Percentiles rank a stretch among this genome's conserved stretches.
These are phyloP conservation scores for Holacanthus passer DNA, from an alignment of 2,113 vertebrate genomes.

Conservation along the genomic window DNA sequence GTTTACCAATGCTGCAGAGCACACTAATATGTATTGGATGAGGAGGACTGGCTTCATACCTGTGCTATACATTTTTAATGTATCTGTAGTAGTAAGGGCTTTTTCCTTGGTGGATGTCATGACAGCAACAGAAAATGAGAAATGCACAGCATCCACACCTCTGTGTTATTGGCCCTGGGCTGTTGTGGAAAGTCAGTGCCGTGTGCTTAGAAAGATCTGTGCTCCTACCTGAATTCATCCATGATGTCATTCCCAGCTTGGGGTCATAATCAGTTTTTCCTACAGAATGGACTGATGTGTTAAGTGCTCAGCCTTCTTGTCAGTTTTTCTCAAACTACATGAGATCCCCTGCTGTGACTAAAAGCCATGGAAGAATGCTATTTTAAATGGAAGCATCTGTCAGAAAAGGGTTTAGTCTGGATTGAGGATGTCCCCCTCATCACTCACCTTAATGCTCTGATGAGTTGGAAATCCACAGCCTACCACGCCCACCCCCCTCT, in stretches of 20 bases:
- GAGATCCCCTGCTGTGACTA: constrained; percentile 3
- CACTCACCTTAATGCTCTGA: constrained; percentile 38
- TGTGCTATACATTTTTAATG: background rate
- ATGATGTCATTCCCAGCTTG: constrained; percentile 46
- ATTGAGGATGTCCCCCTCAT: constrained; percentile 39
- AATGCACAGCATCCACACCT: background rate
- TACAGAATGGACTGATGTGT: constrained; percentile 8
- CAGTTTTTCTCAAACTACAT: background rate
- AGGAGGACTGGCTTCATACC: background rate
- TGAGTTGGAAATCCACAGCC: constrained; percentile 17
- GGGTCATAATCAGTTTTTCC: constrained; percentile 30
- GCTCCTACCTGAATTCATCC: constrained; percentile 12
- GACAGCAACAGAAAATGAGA: background rate
- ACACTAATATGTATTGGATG: background rate
- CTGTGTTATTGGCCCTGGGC: constrained; percentile 8
- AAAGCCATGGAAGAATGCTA: constrained; percentile 13
- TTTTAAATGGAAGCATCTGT: constrained; percentile 41
- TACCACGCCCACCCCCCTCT: background rate
- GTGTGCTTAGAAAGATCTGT: constrained; percentile 10
- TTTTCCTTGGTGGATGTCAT: background rate
- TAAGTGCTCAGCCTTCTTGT: background rate
- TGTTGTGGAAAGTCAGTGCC: constrained; percentile 18
- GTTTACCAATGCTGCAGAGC: background rate
- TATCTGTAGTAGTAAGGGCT: background rate
- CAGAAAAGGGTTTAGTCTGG: constrained; percentile 18